Conservation (phyloP, 2,797 vertebrate species). For the Xerus rutilus region DNA sequence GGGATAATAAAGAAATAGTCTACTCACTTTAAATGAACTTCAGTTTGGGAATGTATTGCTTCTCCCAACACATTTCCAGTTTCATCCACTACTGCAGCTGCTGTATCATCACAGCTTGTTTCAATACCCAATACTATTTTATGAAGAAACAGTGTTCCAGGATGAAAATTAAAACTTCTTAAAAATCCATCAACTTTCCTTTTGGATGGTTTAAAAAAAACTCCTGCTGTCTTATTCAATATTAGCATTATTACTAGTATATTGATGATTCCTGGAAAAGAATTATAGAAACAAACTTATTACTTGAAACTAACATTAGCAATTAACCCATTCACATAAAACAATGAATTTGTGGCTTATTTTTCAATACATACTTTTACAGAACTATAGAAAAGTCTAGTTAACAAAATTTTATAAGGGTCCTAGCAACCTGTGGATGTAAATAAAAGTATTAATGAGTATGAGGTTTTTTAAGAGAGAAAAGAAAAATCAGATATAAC, state of each 20-base stretch:
- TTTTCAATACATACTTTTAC: slow-evolving; percentile 38
- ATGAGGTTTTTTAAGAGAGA: neutral
- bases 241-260: neutral
- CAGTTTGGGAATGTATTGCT: slow-evolving; percentile 93
- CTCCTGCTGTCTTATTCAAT: slow-evolving; percentile 40
- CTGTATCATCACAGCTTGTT: slow-evolving; percentile 98
- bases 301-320: slow-evolving; percentile 1
- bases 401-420: slow-evolving; percentile 31
- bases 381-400: slow-evolving; percentile 24
- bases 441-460: neutral
- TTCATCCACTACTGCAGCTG: slow-evolving; percentile 95
- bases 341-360: neutral
- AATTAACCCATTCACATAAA: neutral
- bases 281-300: slow-evolving; percentile 49
- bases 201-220: neutral
- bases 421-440: neutral
- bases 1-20: neutral
- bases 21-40: slow-evolving; percentile 95
- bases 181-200: slow-evolving; percentile 41
- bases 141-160: neutral
- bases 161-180: slow-evolving; percentile 25
- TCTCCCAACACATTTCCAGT: slow-evolving; percentile 93
- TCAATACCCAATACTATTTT: slow-evolving; percentile 95
- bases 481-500: neutral
- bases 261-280: slow-evolving; percentile 53